phyloP scores from a whole-genome alignment of 1,140 invertebrate genomes.

The Dinothrombium tinctorium region DNA sequence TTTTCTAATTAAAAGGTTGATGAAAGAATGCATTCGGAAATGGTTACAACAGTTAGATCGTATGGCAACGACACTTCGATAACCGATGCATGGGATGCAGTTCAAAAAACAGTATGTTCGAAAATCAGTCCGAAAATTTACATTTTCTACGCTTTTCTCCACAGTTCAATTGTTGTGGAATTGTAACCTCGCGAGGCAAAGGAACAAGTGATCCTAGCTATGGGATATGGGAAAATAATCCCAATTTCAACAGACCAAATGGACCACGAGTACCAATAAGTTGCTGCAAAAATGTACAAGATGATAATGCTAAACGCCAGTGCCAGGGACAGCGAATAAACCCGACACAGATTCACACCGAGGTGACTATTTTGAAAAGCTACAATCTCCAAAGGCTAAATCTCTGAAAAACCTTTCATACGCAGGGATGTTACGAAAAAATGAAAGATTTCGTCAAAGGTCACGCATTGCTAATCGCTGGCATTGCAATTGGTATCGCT shows the following conservation, averaged over 20 bases:
- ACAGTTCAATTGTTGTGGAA: conserved; percentile 56
- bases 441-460: conserved; percentile 38
- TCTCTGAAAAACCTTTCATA: neutral
- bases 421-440: conserved; percentile 38
- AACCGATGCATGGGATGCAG: conserved; percentile 46
- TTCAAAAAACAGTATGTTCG: conserved; percentile 14
- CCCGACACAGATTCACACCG: neutral
- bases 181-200: conserved; percentile 18
- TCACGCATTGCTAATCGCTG: conserved; percentile 51
- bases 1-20: conserved; percentile 18
- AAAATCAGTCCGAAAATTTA: neutral
- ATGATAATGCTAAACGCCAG: neutral
- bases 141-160: conserved; percentile 14
- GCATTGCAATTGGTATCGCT: conserved; percentile 50
- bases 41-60: conserved; percentile 38
- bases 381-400: neutral
- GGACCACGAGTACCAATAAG: conserved; percentile 3
- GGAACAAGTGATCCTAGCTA: neutral
- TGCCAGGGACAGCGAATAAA: neutral
- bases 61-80: conserved; percentile 26
- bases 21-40: conserved; percentile 33
- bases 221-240: neutral
- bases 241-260: neutral
- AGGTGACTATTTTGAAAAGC: neutral
- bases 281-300: conserved; percentile 2